Percentiles rank a stretch among this genome's conserved stretches.
Evolutionary conservation across 2,888 invertebrate genomes (phyloP).

Genomic region (Drosophila melanocephala): DNA sequence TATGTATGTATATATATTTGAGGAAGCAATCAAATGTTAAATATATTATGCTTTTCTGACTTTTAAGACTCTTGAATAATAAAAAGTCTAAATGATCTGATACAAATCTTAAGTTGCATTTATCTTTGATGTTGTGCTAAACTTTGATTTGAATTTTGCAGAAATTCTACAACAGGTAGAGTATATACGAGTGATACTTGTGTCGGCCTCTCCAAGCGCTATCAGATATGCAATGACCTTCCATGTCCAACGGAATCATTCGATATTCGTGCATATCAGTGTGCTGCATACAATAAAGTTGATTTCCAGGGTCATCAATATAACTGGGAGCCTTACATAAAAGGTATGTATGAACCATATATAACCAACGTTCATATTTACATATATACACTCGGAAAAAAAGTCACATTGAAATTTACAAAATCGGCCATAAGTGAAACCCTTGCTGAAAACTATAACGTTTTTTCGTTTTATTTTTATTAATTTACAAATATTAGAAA

Average conservation of each 20-base stretch:
- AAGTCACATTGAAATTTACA: not conserved
- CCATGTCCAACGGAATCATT: slow-evolving; percentile 87
- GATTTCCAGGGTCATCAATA: slow-evolving; percentile 92
- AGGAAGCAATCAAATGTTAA: not conserved
- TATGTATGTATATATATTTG: not conserved
- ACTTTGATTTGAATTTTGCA: slow-evolving; percentile 40
- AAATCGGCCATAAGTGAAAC: not conserved
- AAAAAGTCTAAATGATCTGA: not conserved
- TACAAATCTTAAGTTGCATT: not conserved
- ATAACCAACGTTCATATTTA: not conserved
- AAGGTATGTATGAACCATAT: slow-evolving; percentile 86
- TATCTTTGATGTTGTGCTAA: not conserved
- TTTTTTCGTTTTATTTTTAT: not conserved
- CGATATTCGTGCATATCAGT: slow-evolving; percentile 91
- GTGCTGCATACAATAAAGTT: slow-evolving; percentile 91
- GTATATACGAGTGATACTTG: slow-evolving; percentile 87
- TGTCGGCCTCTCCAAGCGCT: slow-evolving; percentile 91
- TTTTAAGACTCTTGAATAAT: not conserved
- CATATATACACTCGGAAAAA: not conserved
- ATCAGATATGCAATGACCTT: slow-evolving; percentile 93
- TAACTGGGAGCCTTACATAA: slow-evolving; percentile 93
- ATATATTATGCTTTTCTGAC: not conserved
- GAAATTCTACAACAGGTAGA: slow-evolving; percentile 76
- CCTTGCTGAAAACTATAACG: not conserved
- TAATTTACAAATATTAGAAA: not conserved